phyloP scores from a whole-genome alignment of 1,140 invertebrate genomes.

The roundworm (Caenorhabditis elegans) region DNA sequence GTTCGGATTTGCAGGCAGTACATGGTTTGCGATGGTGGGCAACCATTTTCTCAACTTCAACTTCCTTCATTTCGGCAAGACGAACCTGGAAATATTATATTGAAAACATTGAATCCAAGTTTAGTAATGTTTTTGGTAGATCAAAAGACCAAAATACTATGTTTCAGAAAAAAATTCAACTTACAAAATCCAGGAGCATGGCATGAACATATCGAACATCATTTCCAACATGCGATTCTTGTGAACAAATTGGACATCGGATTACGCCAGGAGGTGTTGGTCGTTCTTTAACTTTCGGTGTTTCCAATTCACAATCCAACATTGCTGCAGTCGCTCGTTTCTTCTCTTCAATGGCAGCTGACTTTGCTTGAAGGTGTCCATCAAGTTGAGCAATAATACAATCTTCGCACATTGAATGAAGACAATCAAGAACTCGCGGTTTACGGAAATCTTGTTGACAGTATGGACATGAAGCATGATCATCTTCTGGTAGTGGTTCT shows the following conservation, averaged over 20 bases:
- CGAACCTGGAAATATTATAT: constrained; percentile 33
- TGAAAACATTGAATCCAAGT: background rate
- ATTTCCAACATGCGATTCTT: constrained; percentile 57
- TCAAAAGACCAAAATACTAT: background rate
- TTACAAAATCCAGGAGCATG: constrained; percentile 59
- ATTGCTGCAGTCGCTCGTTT: background rate
- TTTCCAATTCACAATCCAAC: constrained; percentile 36
- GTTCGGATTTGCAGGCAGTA: constrained; percentile 56
- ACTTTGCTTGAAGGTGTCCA: constrained; percentile 37
- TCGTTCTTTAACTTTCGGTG: constrained; percentile 27
- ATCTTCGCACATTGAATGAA: constrained; percentile 64
- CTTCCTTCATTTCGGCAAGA: constrained; percentile 25
- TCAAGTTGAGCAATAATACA: constrained; percentile 64
- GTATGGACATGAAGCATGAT: constrained; percentile 51
- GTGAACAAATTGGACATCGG: constrained; percentile 57
- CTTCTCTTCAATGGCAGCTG: background rate
- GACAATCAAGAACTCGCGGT: constrained; percentile 60
- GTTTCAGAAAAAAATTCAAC: background rate
- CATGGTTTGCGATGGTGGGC: constrained; percentile 40
- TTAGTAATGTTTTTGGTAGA: constrained; percentile 23
- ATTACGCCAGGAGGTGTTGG: constrained; percentile 62
- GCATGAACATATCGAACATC: constrained; percentile 60
- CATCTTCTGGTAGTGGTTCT: constrained; percentile 35
- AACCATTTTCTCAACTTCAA: constrained; percentile 30
- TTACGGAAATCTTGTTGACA: constrained; percentile 57